Evolutionary conservation across 2,888 invertebrate genomes (phyloP), one percentile per base, ranked within the genome.

Genomic region (Drosophila paucipuncta): DNA sequence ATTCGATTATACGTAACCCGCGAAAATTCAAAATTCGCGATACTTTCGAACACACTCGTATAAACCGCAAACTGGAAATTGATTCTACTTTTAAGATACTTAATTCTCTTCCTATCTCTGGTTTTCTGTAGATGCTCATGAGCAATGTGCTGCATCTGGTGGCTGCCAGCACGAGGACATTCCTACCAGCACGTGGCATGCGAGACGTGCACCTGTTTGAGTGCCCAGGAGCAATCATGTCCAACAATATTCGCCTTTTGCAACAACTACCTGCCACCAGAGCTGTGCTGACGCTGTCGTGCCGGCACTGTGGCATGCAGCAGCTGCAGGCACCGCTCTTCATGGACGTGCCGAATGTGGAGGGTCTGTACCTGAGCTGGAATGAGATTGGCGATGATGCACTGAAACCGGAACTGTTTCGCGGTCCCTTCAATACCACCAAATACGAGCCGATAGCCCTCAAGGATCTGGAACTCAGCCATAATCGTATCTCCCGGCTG

Each of bases 401-500:
- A 49, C 90, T 96, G 47, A 94, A 94, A 57, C 94, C 95, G 28
- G 95, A 96, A 81, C 94, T 96, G 68, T 96, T 96, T 92, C 95
- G 95, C 86, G 96, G 96, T 0, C 95, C 95, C 0, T 96, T 95
- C 91, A 94, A 94, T 71, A 93, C 94, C 64, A 94, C 94, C 4
- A 93, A 93, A 28, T 96, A 95, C 92, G 94, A 94, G 73, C 94
- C 94, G 58, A 95, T 96, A 49, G 94, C 94, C 0, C 82, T 96
- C 67, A 94, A 95, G 85, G 94, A 95, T 16, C 91, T 96, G 35
- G 95, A 95, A 90, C 92, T 96, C 47, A 95, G 95, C 25, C 94
- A 95, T 91, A 96, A 96, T 91, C 91, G 94, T 83, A 95, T 96
- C 62, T 95, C 95, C 82, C 95, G 95, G 5, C 90, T 96, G 78